These are phyloP conservation scores for Epiblema foenella DNA, from an alignment of 2,888 invertebrate genomes.

Conservation along the genomic window DNA sequence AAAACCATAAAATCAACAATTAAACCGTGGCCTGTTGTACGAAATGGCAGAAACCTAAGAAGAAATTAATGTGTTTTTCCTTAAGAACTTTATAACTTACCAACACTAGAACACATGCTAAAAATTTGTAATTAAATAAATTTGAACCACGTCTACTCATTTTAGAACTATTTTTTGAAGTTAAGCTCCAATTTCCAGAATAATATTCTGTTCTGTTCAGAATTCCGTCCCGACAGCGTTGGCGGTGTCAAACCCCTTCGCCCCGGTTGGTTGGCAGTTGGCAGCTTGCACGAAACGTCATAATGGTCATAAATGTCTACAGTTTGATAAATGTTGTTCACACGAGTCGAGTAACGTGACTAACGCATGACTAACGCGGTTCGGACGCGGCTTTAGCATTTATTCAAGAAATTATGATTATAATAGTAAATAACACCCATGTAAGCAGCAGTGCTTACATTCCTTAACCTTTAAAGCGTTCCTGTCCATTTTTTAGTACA, in stretches of 20 bases:
- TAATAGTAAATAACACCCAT: no score
- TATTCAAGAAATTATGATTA: no score
- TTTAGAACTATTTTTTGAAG: constrained; percentile 44
- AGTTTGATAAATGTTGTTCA: not conserved
- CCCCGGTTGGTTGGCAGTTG: constrained; percentile 44
- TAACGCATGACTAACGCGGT: no score
- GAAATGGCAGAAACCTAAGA: constrained; percentile 33
- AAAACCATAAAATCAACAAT: constrained; percentile 73
- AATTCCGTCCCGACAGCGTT: constrained; percentile 29
- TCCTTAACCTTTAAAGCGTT: no score
- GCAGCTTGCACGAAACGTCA: constrained; percentile 43
- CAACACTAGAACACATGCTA: constrained; percentile 67
- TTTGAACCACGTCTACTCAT: constrained; percentile 62
- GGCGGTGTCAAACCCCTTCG: constrained; percentile 41
- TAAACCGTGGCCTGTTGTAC: constrained; percentile 47
- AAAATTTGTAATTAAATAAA: constrained; percentile 64
- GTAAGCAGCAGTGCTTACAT: no score
- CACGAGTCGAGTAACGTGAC: no score
- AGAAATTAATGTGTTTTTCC: constrained; percentile 7
- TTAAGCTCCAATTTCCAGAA: constrained; percentile 33
- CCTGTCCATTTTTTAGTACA: no score
- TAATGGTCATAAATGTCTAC: constrained; percentile 20
- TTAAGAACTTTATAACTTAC: constrained; percentile 58
- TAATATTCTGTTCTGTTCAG: constrained; percentile 29
- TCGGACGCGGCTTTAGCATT: no score